A percentile compares a stretch with the other conserved stretches of the same genome.
Conservation (phyloP, 2,888 invertebrate genomes). For the Calliphora vomitoria region DNA sequence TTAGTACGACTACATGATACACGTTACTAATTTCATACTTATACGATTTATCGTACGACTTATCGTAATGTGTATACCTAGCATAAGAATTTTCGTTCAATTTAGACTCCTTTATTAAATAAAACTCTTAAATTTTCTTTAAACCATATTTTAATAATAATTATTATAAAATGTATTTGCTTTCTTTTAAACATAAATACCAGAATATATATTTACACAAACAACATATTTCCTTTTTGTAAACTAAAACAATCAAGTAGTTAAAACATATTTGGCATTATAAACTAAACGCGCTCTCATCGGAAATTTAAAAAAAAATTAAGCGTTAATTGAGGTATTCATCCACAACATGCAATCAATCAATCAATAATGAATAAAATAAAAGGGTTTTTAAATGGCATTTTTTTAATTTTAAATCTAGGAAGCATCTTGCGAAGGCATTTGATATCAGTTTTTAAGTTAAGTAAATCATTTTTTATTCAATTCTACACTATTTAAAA, state of each 20-base stretch:
- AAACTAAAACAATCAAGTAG: conserved; percentile 1
- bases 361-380: not conserved
- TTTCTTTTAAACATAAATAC: conserved; percentile 14
- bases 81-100: no score
- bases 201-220: conserved; percentile 6
- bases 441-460: not conserved
- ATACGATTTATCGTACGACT: no score
- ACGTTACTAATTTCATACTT: no score
- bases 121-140: conserved; percentile 3
- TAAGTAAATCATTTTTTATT: not conserved
- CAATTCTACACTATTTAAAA: not conserved
- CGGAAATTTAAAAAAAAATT: not conserved
- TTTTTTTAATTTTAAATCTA: conserved; percentile 11
- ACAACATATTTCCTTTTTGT: not conserved
- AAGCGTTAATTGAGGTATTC: conserved; percentile 28
- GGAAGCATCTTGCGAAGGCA: conserved; percentile 17
- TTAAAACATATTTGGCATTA: conserved; percentile 10
- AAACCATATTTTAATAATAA: not conserved
- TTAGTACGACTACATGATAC: no score
- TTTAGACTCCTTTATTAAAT: no score
- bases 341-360: not conserved
- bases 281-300: not conserved
- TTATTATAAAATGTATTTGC: not conserved
- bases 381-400: not conserved
- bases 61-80: no score